A percentile compares a stretch with the other conserved stretches of the same genome.
Evolutionary conservation across 2,888 invertebrate genomes (phyloP).

Genomic region (Piscicola geometra): DNA sequence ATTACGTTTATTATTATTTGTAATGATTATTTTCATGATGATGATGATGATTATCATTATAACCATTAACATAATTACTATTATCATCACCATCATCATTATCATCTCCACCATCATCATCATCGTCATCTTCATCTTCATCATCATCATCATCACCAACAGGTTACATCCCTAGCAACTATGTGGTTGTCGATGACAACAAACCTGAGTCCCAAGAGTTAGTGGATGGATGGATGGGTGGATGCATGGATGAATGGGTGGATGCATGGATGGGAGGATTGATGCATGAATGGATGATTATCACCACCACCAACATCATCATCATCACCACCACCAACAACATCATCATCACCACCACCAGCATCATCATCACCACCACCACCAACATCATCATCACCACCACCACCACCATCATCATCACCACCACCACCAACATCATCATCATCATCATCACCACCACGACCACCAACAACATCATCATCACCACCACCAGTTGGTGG

Average conservation of each 20-base stretch:
- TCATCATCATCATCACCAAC: too few relatives aligned
- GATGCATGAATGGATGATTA: neutral
- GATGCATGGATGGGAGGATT: too few relatives aligned
- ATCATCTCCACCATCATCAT: too few relatives aligned
- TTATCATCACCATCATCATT: too few relatives aligned
- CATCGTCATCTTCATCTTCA: too few relatives aligned
- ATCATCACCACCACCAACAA: neutral
- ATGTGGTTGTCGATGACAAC: conserved; percentile 64
- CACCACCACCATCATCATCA: neutral
- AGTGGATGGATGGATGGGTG: conserved; percentile 37
- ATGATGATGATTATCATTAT: too few relatives aligned
- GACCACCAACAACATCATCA: too few relatives aligned
- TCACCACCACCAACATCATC: neutral
- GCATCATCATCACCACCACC: neutral
- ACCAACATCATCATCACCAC: neutral
- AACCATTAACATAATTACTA: too few relatives aligned
- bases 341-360: neutral
- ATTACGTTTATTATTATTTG: too few relatives aligned
- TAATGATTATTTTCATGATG: too few relatives aligned
- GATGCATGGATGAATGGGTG: neutral
- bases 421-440: neutral
- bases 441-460: neutral
- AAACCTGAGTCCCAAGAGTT: conserved; percentile 55
- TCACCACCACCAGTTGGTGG: conserved; percentile 78
- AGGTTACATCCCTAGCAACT: conserved; percentile 95